phyloP scores from a whole-genome alignment of 1,140 invertebrate genomes.

The Luehdorfia chinensis region DNA sequence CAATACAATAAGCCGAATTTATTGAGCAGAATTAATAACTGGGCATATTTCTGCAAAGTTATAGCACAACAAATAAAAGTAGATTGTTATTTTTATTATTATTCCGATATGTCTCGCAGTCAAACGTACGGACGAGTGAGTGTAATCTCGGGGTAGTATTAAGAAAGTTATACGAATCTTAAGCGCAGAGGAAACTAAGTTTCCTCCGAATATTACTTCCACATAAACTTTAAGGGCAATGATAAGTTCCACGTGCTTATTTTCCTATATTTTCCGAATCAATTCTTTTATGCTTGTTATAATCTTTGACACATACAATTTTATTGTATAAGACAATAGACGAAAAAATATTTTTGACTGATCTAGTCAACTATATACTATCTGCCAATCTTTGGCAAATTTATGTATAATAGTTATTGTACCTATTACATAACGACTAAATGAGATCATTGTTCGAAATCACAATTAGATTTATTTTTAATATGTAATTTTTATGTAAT shows the following conservation, averaged over 20 bases:
- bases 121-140: slow-evolving; percentile 47
- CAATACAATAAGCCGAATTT: slow-evolving; percentile 48
- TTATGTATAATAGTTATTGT: too few relatives aligned
- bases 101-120: slow-evolving; percentile 51
- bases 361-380: too few relatives aligned
- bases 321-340: too few relatives aligned
- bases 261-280: slow-evolving; percentile 8
- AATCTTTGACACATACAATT: too few relatives aligned
- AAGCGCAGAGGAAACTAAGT: slow-evolving; percentile 51
- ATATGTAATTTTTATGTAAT: too few relatives aligned
- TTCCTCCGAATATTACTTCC: slow-evolving; percentile 56
- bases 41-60: slow-evolving; percentile 53
- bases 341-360: too few relatives aligned
- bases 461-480: too few relatives aligned
- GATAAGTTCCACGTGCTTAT: slow-evolving; percentile 45
- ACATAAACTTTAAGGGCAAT: slow-evolving; percentile 56
- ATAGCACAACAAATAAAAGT: slow-evolving; percentile 61
- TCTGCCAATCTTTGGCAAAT: too few relatives aligned
- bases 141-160: slow-evolving; percentile 65
- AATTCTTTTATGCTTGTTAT: slow-evolving; percentile 5
- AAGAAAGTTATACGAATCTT: slow-evolving; percentile 69
- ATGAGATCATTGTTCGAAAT: too few relatives aligned
- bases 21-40: slow-evolving; percentile 69
- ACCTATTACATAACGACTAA: too few relatives aligned
- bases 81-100: slow-evolving; percentile 68